Base-by-base conservation (phyloP, 2,797 vertebrate species). In the Odontamblyopus lacepedii region DNA sequence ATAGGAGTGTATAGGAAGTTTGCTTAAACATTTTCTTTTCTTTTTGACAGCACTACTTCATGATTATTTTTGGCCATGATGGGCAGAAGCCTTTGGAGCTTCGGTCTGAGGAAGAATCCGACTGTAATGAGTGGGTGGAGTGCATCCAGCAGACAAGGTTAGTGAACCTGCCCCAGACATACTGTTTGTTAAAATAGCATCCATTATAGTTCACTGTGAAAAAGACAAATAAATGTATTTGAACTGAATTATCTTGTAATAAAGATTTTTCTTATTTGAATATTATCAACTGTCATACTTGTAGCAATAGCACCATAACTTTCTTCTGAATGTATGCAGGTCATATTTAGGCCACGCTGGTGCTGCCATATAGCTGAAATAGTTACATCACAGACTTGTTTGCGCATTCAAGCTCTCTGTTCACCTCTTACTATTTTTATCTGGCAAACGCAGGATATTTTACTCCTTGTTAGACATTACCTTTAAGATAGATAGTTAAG, bases 1-100 rank as follows among this genome's bases (percentile, higher is more conserved):
- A 48, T 48, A 48, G 13, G 44, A 48, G 44, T 4, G 13, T 15
- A 61, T 15, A 61, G 16, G 15, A 29, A 67, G 18, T 64, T 29
- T 64, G n/a, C 61, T 71, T 79, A 73, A 72, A 16, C 4, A 5
- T 27, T 15, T 65, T 50, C 1, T 56, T 0, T 15, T 38, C 50
- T 68, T 68, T 55, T 55, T 53, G 18, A 18, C 89, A 99, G 97
- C 94, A 96, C 86, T 97, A 98, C 90, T 97, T 99, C 84, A 96
- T 96, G 81, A 93, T 99, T 78, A 89, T 96, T 72, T 99, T 99
- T 72, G 97, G 97, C 69, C 97, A 98, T 0, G 97, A 99, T 74
- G 96, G 96, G 61, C 97, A 99, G 92, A 99, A 98, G 72, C 95
- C 97, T 32, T 83, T 99, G 92, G 98, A 99, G 82, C 94, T 99